Evolutionary conservation across 2,797 vertebrate species (phyloP).

Genomic region (Poecile montanus): DNA sequence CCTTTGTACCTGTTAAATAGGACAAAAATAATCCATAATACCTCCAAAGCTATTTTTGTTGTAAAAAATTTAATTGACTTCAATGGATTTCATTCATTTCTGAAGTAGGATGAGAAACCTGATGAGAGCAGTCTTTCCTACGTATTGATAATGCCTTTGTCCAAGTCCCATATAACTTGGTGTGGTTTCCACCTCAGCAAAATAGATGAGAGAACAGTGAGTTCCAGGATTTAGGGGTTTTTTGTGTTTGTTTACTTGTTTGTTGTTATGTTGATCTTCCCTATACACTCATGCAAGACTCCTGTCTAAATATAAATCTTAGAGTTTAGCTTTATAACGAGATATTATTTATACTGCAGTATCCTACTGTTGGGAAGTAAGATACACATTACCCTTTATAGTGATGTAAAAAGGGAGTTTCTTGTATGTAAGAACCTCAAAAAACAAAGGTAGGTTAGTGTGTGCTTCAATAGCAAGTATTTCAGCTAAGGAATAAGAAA

Average conservation of each 20-base stretch:
- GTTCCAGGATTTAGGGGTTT: neutral
- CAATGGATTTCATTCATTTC: neutral
- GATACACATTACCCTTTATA: neutral
- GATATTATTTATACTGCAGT: neutral
- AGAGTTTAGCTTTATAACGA: neutral
- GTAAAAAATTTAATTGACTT: neutral
- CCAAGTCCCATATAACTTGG: neutral
- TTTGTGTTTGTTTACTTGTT: neutral
- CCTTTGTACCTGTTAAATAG: neutral
- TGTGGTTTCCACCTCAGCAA: neutral
- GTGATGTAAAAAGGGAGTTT: neutral
- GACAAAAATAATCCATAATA: neutral
- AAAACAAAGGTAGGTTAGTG: neutral
- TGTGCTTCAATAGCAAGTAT: neutral
- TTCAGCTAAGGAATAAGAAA: neutral
- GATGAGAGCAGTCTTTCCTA: neutral
- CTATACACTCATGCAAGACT: neutral
- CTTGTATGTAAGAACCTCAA: neutral
- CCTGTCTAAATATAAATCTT: neutral
- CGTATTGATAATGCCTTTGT: neutral
- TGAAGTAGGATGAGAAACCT: neutral
- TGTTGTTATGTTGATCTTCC: neutral
- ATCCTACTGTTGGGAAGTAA: neutral
- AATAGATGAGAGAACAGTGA: neutral
- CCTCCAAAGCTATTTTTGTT: neutral